These are phyloP conservation scores for Seira sanloemensis DNA, from an alignment of 2,888 invertebrate species.

Conservation along the genomic window DNA sequence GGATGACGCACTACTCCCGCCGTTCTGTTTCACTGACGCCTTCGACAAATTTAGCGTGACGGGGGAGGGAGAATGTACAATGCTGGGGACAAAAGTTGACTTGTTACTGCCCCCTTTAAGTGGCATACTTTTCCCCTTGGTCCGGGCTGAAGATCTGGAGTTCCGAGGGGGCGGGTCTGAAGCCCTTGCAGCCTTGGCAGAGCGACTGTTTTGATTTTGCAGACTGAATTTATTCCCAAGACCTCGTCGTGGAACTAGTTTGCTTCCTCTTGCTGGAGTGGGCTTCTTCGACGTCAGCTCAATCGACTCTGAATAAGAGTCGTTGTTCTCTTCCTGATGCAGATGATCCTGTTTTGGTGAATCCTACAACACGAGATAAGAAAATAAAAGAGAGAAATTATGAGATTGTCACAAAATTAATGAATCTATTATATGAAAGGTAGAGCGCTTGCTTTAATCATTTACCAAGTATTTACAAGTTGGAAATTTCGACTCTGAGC, in stretches of 20 bases:
- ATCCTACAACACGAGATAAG: slow-evolving; percentile 17
- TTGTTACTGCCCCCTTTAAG: slow-evolving; percentile 42
- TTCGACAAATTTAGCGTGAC: slow-evolving; percentile 31
- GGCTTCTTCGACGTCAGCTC: slow-evolving; percentile 33
- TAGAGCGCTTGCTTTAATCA: no score
- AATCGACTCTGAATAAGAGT: slow-evolving; percentile 14
- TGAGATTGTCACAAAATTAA: no score
- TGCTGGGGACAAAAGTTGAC: slow-evolving; percentile 14
- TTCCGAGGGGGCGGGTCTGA: slow-evolving; percentile 20
- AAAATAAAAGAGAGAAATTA: neutral
- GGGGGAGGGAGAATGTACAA: slow-evolving; percentile 11
- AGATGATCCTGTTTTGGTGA: slow-evolving; percentile 22
- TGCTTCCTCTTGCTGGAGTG: no score
- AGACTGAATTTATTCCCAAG: neutral
- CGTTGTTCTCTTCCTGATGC: slow-evolving; percentile 33
- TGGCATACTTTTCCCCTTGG: slow-evolving; percentile 41
- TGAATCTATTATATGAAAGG: no score
- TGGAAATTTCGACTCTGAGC: no score
- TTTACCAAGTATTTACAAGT: no score
- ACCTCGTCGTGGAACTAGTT: slow-evolving; percentile 28
- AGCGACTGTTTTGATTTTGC: neutral
- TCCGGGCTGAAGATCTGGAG: slow-evolving; percentile 11
- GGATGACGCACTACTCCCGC: slow-evolving; percentile 23
- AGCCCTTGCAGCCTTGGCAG: neutral
- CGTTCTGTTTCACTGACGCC: slow-evolving; percentile 9